Base-by-base conservation (phyloP, 1,140 invertebrate species). In the Polypedilum vanderplanki region DNA sequence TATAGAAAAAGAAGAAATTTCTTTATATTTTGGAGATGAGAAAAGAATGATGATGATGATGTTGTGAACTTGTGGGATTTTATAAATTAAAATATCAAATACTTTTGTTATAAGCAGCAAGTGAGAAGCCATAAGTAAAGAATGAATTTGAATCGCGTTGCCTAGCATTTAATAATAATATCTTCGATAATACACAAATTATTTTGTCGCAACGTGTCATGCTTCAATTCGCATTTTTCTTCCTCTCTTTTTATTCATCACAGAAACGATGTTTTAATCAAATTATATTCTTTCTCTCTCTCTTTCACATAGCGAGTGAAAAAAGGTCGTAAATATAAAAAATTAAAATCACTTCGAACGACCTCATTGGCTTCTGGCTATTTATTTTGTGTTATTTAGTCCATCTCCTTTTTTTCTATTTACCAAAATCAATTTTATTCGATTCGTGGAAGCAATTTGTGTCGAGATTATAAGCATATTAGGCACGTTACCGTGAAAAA, bases 1-100 rank as follows among this genome's bases (percentile, higher is more conserved):
- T 15, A 57, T 12, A 57, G n/a, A n/a, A 57, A 15, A 57, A 57
- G 24, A 5, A 33, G 5, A 33, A 33, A 3, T 33, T 33, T 33
- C 5, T 33, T 5, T 33, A 15, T 57, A 57, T 57, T 57, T n/a
- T 3, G 15, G 15, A 46, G 15, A 46, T 46, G 15, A 46, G 41
- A 46, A 15, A 46, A 10, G 10, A 10, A 41, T 41, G 46, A 57
- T n/a, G 46, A 57, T n/a, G 46, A n/a, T 57, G n/a, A 57, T n/a
- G 46, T n/a, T n/a, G 46, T 57, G 46, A 57, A 57, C 46, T 57
- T 57, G 46, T 57, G 15, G 46, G 46, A 57, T n/a, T 57, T 57
- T 57, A 57, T 57, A 57, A 57, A 57, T 57, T 57, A 57, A 57
- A 57, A 57, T 57, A 57, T 57, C 46, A 57, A 57, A 57, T 57